phyloP scores from a whole-genome alignment of 2,888 invertebrate genomes.

The Lepidonotus clava region DNA sequence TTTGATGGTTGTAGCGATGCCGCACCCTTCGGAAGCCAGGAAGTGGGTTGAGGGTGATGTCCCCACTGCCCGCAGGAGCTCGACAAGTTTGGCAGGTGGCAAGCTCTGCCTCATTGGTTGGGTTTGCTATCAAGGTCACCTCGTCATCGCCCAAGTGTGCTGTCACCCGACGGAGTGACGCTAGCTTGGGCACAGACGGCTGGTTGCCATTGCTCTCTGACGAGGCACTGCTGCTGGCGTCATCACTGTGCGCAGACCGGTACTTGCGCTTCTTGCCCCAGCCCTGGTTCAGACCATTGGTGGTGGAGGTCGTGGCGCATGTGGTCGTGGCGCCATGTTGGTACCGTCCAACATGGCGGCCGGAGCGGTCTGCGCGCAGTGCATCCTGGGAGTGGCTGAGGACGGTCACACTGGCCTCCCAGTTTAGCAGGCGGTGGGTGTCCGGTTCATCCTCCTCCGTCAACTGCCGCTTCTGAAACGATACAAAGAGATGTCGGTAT shows the following conservation, averaged over 20 bases:
- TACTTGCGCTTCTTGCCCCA: slow-evolving; percentile 42
- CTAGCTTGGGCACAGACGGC: not conserved
- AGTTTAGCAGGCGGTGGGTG: slow-evolving; percentile 44
- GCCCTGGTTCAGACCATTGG: not conserved
- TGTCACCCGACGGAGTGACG: not conserved
- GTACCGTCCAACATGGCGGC: not conserved
- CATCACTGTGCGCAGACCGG: slow-evolving; percentile 7
- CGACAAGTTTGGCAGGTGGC: not conserved
- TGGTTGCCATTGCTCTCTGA: not conserved
- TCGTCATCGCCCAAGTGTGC: slow-evolving; percentile 25
- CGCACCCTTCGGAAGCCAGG: not conserved
- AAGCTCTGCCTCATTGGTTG: slow-evolving; percentile 31
- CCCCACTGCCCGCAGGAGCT: not conserved
- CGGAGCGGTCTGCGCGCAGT: not conserved
- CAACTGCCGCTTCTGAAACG: slow-evolving; percentile 38
- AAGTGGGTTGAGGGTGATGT: not conserved
- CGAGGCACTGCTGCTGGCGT: slow-evolving; percentile 1
- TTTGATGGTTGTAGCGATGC: slow-evolving; percentile 17
- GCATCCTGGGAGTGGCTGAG: slow-evolving; percentile 4
- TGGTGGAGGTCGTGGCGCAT: not conserved
- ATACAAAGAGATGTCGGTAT: not conserved
- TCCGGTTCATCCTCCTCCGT: slow-evolving; percentile 43
- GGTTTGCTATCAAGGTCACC: slow-evolving; percentile 42
- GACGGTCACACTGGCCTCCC: slow-evolving; percentile 48
- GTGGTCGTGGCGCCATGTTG: not conserved